phyloP scores from a whole-genome alignment of 2,113 vertebrate genomes.

The Falcunculus frontatus region DNA sequence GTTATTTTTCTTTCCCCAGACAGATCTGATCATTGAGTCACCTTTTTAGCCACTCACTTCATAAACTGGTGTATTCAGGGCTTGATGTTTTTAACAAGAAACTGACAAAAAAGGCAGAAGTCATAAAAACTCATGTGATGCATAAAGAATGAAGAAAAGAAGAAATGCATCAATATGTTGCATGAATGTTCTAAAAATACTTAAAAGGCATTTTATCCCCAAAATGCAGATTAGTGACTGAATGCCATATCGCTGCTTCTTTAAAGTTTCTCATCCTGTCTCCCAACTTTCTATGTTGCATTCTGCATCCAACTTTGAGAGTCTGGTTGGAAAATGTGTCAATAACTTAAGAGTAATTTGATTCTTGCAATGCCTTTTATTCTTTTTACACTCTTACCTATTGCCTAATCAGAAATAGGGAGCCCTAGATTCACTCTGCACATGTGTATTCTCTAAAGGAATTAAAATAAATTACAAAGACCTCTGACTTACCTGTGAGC shows the following conservation, averaged over 20 bases:
- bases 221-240: background rate
- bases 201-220: background rate
- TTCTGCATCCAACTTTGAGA: background rate
- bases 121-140: background rate
- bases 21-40: background rate
- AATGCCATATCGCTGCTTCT: background rate
- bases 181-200: background rate
- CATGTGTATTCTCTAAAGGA: background rate
- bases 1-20: background rate
- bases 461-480: background rate
- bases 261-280: background rate
- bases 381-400: background rate
- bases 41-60: background rate
- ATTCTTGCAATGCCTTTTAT: background rate
- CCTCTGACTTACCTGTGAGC: conserved; percentile 88
- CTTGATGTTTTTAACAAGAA: background rate
- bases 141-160: background rate
- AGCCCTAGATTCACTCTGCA: background rate
- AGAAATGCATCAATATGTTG: background rate
- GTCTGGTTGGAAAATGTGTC: background rate
- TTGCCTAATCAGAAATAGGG: background rate
- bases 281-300: background rate
- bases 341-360: background rate
- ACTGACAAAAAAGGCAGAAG: background rate
- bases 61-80: background rate